Conservation (phyloP, 2,113 vertebrate species). For the Apus apus region DNA sequence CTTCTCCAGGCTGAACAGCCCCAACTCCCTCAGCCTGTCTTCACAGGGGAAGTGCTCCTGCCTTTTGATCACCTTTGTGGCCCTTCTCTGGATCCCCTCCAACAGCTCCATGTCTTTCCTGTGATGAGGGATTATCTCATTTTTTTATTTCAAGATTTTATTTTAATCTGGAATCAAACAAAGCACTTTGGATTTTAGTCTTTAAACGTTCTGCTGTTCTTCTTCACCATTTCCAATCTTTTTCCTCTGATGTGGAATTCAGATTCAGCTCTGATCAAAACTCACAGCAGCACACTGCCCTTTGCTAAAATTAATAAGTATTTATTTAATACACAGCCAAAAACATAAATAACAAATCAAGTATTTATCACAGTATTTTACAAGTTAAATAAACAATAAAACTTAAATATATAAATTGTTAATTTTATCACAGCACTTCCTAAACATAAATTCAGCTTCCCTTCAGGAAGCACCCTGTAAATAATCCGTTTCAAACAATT, state of each 20-base stretch:
- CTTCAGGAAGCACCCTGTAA: conserved; percentile 42
- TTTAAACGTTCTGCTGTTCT: not conserved
- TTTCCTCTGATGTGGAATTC: not conserved
- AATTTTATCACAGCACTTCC: conserved; percentile 21
- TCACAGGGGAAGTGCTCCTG: too few relatives aligned
- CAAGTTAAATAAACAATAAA: conserved; percentile 19
- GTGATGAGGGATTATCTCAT: too few relatives aligned
- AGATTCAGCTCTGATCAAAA: not conserved
- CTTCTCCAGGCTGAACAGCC: too few relatives aligned
- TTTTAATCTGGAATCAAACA: not conserved
- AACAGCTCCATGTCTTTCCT: too few relatives aligned
- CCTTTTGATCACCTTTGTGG: too few relatives aligned
- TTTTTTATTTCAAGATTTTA: not conserved
- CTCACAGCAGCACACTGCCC: not conserved
- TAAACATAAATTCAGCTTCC: conserved; percentile 48
- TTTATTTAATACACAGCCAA: not conserved
- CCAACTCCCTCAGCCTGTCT: too few relatives aligned
- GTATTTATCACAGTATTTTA: not conserved
- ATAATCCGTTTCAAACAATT: conserved; percentile 43
- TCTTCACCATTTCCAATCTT: not conserved
- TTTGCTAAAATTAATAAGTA: not conserved
- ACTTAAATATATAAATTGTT: not conserved
- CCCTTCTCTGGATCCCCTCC: too few relatives aligned
- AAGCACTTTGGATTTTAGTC: not conserved
- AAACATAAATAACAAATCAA: conserved; percentile 1